Percentiles rank a stretch among this genome's conserved stretches.
phyloP scores from a whole-genome alignment of 2,797 vertebrate genomes.

The Lophotriccus pileatus region DNA sequence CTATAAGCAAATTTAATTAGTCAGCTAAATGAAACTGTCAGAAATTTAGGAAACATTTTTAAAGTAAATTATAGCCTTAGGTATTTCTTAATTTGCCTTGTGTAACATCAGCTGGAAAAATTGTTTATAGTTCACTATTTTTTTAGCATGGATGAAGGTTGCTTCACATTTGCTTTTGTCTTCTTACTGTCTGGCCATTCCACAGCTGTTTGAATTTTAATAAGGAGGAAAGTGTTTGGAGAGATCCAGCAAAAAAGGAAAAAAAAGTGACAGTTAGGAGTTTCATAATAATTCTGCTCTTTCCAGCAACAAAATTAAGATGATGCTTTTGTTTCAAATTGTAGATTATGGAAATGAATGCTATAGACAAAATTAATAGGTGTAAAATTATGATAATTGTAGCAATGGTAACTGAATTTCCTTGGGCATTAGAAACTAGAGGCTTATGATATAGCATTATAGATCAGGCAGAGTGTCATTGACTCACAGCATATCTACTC shows the following conservation, averaged over 20 bases:
- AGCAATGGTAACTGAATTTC: constrained; percentile 70
- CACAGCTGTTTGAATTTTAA: constrained; percentile 74
- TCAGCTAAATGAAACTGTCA: constrained; percentile 76
- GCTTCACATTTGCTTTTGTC: constrained; percentile 72
- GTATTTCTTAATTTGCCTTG: constrained; percentile 76
- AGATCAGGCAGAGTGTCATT: constrained; percentile 35
- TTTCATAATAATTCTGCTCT: constrained; percentile 72
- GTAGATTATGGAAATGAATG: constrained; percentile 73
- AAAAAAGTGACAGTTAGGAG: constrained; percentile 68
- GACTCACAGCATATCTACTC: constrained; percentile 6
- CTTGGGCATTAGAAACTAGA: constrained; percentile 50
- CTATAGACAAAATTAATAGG: constrained; percentile 72
- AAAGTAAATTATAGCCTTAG: constrained; percentile 73
- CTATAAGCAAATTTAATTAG: constrained; percentile 78
- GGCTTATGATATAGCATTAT: not conserved
- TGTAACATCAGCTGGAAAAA: constrained; percentile 66
- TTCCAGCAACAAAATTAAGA: constrained; percentile 49
- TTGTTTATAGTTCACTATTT: constrained; percentile 73
- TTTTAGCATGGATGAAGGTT: constrained; percentile 70
- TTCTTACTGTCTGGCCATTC: constrained; percentile 66
- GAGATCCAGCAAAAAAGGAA: constrained; percentile 63
- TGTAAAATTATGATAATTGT: constrained; percentile 76
- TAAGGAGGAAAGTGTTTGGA: constrained; percentile 60
- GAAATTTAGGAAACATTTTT: constrained; percentile 73
- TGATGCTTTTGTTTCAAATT: constrained; percentile 67